Conservation (phyloP, 1,140 invertebrate species). For the Thaumatotibia leucotreta region DNA sequence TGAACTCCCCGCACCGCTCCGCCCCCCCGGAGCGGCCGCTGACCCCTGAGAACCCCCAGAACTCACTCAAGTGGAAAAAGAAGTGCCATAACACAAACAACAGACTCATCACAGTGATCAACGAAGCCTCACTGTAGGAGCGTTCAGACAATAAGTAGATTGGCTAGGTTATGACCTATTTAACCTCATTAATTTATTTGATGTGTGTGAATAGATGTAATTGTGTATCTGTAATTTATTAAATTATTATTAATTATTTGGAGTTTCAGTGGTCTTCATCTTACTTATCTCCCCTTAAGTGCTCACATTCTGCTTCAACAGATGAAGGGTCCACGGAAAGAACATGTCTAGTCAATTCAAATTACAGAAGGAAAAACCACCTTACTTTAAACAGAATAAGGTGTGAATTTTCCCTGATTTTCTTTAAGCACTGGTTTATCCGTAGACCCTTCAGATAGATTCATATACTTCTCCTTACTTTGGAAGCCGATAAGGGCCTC, state of each 20-base stretch:
- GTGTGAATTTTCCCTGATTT: too few relatives aligned
- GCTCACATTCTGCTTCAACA: too few relatives aligned
- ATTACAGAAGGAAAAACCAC: too few relatives aligned
- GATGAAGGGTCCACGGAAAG: too few relatives aligned
- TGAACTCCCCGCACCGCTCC: slow-evolving; percentile 47
- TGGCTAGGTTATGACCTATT: slow-evolving; percentile 62
- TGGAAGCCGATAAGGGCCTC: too few relatives aligned
- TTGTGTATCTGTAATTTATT: slow-evolving; percentile 75
- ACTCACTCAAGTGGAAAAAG: slow-evolving; percentile 71
- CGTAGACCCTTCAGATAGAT: too few relatives aligned
- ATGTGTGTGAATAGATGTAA: slow-evolving; percentile 67
- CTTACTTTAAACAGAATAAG: too few relatives aligned
- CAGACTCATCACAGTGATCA: slow-evolving; percentile 84
- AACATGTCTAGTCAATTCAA: too few relatives aligned
- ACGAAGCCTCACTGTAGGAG: slow-evolving; percentile 81
- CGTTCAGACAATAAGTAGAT: slow-evolving; percentile 69
- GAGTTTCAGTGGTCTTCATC: background rate
- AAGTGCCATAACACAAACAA: slow-evolving; percentile 76
- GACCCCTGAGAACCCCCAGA: slow-evolving; percentile 49
- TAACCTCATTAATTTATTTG: slow-evolving; percentile 75
- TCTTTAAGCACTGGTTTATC: too few relatives aligned
- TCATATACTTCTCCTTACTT: too few relatives aligned
- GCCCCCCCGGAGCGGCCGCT: slow-evolving; percentile 28
- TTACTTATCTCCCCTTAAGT: background rate
- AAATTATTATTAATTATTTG: slow-evolving; percentile 57